Base-by-base conservation (phyloP, 2,113 vertebrate species). In the Neoarius graeffei region DNA sequence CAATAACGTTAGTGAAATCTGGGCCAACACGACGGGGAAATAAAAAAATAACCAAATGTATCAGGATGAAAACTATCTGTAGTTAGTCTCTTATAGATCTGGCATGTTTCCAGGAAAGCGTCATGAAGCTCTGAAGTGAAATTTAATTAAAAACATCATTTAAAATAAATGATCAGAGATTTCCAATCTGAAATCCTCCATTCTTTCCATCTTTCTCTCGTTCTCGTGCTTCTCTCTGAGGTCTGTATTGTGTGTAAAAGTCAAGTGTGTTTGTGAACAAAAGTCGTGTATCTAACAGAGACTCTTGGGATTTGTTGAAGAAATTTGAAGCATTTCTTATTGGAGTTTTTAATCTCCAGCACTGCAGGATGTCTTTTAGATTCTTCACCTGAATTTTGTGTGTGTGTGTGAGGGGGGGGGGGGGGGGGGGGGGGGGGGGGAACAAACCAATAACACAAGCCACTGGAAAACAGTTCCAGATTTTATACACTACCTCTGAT, bases 11-110 rank as follows among this genome's bases (percentile, higher is more conserved):
- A 30, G 57, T 0, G 57, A 7, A 81, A 81, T 81, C 80, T 81
- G 80, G 80, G 80, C 80, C 80, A 81, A 81, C 17, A 60, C 80
- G 56, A 42, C 27, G 56, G 80, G 80, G 80, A 81, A 81, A 81
- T 81, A 42, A 60, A 81, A 35, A 60, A 10, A 60, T 20, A 60
- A 81, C 80, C 56, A 54, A 56, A 56, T 56, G 11, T 54, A 79
- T 56, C 76, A 17, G 76, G 50, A 56, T 79, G 50, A 79, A 77
- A 15, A 79, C n/a, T 79, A 15, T 52, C 76, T 14, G 1, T 50
- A 79, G 10, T 27, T n/a, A 13, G 9, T 54, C 76, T 79, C 50
- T 27, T 17, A 54, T 15, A 17, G 76, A n/a, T 15, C 50, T 77
- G 76, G 4, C 5, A 5, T 79, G 76, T n/a, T n/a, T 79, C 13